A percentile compares a stretch with the other conserved stretches of the same genome.
These are phyloP conservation scores for Falco rusticolus DNA, from an alignment of 2,797 vertebrate species.

Conservation along the genomic window DNA sequence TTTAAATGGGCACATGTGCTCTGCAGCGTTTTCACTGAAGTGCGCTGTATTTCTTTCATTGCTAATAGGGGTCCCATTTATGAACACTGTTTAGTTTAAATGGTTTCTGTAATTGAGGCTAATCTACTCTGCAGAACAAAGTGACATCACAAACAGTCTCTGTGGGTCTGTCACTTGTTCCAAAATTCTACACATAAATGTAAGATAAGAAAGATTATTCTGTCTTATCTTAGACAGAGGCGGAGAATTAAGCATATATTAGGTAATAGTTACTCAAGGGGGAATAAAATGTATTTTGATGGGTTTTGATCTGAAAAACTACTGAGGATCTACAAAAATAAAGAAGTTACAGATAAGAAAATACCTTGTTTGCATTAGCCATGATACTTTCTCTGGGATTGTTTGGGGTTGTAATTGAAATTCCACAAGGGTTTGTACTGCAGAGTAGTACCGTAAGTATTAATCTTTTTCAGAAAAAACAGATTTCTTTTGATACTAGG, in stretches of 20 bases:
- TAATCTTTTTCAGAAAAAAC: not conserved
- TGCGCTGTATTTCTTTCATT: not conserved
- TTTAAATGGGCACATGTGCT: not conserved
- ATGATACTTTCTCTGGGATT: not conserved
- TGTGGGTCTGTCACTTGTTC: not conserved
- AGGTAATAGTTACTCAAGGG: not conserved
- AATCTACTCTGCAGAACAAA: conserved; percentile 7
- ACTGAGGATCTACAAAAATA: not conserved
- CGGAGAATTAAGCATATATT: conserved; percentile 34
- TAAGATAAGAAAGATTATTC: conserved; percentile 19
- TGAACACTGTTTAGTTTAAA: not conserved
- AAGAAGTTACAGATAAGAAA: not conserved
- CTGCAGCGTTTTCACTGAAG: not conserved
- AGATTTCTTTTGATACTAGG: not conserved
- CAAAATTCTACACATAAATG: not conserved
- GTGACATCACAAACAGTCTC: conserved; percentile 6
- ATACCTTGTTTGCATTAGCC: not conserved
- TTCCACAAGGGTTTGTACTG: not conserved
- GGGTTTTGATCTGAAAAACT: conserved; percentile 4
- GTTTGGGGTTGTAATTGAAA: not conserved
- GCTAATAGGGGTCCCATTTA: not conserved
- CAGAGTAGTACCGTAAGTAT: not conserved
- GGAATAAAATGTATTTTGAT: not conserved
- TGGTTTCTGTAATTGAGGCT: not conserved
- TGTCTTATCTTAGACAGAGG: not conserved